Base-by-base conservation (phyloP, 2,888 invertebrate genomes). In the Macropis europaea region DNA sequence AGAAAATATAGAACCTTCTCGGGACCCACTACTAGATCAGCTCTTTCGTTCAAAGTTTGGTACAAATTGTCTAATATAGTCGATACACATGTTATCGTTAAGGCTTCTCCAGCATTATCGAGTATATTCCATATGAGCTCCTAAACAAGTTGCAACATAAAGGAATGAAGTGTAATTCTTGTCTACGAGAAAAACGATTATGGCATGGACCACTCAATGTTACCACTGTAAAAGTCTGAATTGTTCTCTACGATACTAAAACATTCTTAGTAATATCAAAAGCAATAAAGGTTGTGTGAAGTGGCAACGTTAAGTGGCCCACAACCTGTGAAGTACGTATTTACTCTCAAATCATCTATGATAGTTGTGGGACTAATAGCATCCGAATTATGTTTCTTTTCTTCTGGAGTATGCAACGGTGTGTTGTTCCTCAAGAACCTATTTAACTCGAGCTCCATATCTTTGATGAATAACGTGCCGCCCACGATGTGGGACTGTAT, bases 401-500 rank as follows among this genome's bases (percentile, higher is more conserved):
- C 69, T 43, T 75, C 72, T 0, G 60, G 47, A 26, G 43, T 47
- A 26, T 73, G 62, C 2, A 69, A 24, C 4, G 71, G 56, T 22
- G 53, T 69, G 26, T 59, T 82, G 36, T 75, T 79, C 53, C 81
- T 84, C 13, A 77, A 64, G 32, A 77, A 69, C 75, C 81, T 84
- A 36, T 76, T 83, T 13, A 85, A 62, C 66, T 86, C 87, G 1
- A 73, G 4, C 30, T 84, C 81, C 77, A 89, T 86, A 42, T 88
- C 87, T 62, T 88, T 88, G 0, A 83, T 73, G 40, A 87, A 88
- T 7, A 86, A 67, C 0, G 85, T 80, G 17, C 76, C 77, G 11
- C 84, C 84, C 9, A 83, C 77, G 19, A 87, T 78, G 34, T 93
- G 93, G 0, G 91, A 88, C 17, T 90, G 87, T 1, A 92, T 89